Base-by-base conservation (phyloP, 2,797 vertebrate species). In the Hippoglossus hippoglossus region DNA sequence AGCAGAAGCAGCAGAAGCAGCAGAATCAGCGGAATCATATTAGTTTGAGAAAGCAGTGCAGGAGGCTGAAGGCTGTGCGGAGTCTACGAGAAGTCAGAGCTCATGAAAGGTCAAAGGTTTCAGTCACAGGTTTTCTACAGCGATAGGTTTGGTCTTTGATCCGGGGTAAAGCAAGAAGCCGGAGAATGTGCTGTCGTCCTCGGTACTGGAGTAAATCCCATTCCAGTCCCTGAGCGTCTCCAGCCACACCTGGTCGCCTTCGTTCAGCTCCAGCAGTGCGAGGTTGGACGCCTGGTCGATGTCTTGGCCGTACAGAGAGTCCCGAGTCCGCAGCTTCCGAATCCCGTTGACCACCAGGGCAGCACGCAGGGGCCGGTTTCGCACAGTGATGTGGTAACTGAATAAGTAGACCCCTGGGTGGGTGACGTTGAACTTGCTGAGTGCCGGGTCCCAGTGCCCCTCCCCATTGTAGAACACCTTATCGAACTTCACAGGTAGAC, bases 171-270 rank as follows among this genome's bases (percentile, higher is more conserved):
- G 93, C 81, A 99, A 91, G 88, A 98, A 98, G 56, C 97, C 98
- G 0, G 97, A 96, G 79, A 99, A 99, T 53, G 97, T 91, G 73
- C 97, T 98, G 86, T 98, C 97, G 0, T 99, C 98, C 77, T 99
- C 97, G 0, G 94, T 93, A 16, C 97, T 96, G 51, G 94, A 97
- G 6, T 97, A 99, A 56, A 99, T 74, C 0, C 98, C 97, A 6
- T 99, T 98, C 97, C 97, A 98, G 80, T 98, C 97, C 80, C 96
- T 93, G 0, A 96, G 92, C 0, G 96, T 96, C 87, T 99, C 97
- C 83, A 99, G 87, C 98, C 98, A 99, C 73, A 99, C 97, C 69
- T 97, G 96, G 83, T 99, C 98, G 0, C 97, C 97, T 0, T 67
- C 84, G 0, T 58, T 88, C 61, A 99, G 87, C 79, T 93, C 96